Conservation (phyloP, 2,888 invertebrate genomes). For the Nomada lathburiana region DNA sequence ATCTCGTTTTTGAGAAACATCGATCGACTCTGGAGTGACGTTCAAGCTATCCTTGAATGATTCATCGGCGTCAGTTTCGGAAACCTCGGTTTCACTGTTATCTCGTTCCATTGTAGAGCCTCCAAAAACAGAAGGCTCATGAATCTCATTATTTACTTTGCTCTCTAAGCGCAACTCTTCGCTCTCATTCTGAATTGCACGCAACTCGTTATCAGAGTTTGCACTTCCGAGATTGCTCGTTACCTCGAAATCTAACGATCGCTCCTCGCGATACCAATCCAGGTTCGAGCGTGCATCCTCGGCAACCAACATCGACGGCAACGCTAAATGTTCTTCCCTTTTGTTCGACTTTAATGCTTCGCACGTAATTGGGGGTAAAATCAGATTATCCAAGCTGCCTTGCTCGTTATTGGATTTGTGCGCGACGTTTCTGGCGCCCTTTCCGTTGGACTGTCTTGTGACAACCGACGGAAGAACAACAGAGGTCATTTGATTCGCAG, state of each 20-base stretch:
- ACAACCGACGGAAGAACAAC: conserved; percentile 76
- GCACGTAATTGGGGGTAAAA: conserved; percentile 79
- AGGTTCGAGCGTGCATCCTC: background rate
- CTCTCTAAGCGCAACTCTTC: background rate
- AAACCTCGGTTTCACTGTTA: background rate
- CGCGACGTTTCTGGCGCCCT: conserved; percentile 64
- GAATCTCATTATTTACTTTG: background rate
- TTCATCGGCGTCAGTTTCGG: conserved; percentile 50
- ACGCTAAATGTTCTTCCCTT: conserved; percentile 70
- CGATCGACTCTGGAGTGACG: conserved; percentile 73
- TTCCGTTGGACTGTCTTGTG: conserved; percentile 70
- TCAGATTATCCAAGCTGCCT: conserved; percentile 53
- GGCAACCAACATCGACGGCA: conserved; percentile 73
- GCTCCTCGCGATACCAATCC: conserved; percentile 47
- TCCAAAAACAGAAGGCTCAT: background rate
- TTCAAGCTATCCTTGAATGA: conserved; percentile 85
- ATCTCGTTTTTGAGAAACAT: conserved; percentile 71
- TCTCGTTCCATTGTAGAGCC: background rate
- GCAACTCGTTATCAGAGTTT: background rate
- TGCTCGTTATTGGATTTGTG: conserved; percentile 26
- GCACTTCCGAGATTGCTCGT: background rate
- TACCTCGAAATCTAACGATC: conserved; percentile 14
- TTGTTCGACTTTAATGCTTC: conserved; percentile 73
- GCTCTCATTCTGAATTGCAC: background rate
- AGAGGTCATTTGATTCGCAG: background rate